A percentile compares a stretch with the other conserved stretches of the same genome.
Evolutionary conservation across 2,113 vertebrate species (phyloP).

Genomic region (Charina bottae): DNA sequence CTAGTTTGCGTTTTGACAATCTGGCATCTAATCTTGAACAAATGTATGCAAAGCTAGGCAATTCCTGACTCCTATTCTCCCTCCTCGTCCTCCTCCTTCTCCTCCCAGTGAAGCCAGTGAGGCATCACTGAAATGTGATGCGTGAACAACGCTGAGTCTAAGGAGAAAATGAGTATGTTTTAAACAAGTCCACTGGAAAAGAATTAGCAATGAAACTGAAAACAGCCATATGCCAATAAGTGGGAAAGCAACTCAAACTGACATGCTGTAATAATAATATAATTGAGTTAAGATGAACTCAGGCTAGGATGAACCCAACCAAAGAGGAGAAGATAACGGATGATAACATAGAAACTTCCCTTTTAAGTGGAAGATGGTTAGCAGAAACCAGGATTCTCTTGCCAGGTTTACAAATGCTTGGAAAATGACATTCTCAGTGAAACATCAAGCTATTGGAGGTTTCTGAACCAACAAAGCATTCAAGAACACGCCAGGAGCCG

Average conservation of each 20-base stretch:
- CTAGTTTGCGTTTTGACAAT: slow-evolving; percentile 65
- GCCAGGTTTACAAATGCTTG: slow-evolving; percentile 69
- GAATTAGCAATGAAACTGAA: slow-evolving; percentile 76
- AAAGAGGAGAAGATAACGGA: slow-evolving; percentile 57
- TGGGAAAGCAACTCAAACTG: slow-evolving; percentile 71
- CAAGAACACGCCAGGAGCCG: slow-evolving; percentile 43
- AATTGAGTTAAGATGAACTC: slow-evolving; percentile 74
- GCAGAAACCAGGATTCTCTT: slow-evolving; percentile 61
- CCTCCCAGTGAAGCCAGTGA: slow-evolving; percentile 65
- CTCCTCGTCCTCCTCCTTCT: slow-evolving; percentile 49
- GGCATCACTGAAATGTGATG: slow-evolving; percentile 69
- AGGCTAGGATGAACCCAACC: slow-evolving; percentile 69
- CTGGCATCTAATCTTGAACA: slow-evolving; percentile 60
- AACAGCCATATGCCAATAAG: slow-evolving; percentile 74
- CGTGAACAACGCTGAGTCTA: slow-evolving; percentile 62
- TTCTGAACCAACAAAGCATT: slow-evolving; percentile 58
- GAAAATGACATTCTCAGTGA: slow-evolving; percentile 61
- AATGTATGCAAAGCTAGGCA: slow-evolving; percentile 58
- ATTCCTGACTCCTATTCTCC: slow-evolving; percentile 43
- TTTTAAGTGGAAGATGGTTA: slow-evolving; percentile 66
- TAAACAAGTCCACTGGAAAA: slow-evolving; percentile 77
- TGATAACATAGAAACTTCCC: slow-evolving; percentile 53
- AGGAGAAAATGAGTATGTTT: slow-evolving; percentile 74
- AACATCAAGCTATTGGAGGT: slow-evolving; percentile 61
- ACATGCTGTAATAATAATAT: slow-evolving; percentile 72